These are phyloP conservation scores for Laodelphax striatellus DNA, from an alignment of 1,140 invertebrate genomes.

Conservation along the genomic window DNA sequence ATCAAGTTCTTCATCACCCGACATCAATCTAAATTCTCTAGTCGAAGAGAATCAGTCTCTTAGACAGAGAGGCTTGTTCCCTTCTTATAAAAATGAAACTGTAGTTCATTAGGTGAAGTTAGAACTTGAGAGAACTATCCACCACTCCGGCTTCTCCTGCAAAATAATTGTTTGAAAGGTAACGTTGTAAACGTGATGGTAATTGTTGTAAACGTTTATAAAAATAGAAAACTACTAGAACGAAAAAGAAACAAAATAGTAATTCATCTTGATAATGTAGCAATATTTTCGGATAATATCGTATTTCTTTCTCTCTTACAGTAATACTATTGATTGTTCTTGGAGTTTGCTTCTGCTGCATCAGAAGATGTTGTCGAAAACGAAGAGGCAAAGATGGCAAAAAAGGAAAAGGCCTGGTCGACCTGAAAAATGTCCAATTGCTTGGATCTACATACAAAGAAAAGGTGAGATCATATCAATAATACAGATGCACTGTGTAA, in stretches of 20 bases:
- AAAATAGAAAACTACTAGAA: not conserved
- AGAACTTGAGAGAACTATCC: too few species aligned
- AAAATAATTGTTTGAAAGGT: too few species aligned
- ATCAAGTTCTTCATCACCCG: too few species aligned
- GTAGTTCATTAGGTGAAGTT: too few species aligned
- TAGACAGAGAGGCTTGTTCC: too few species aligned
- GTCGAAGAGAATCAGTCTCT: too few species aligned
- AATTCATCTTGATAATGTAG: not conserved
- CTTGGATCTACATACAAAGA: slow-evolving; percentile 94
- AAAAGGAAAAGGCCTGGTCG: slow-evolving; percentile 89
- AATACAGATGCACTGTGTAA: too few species aligned
- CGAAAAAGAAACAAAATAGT: not conserved
- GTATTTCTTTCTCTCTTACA: slow-evolving; percentile 29
- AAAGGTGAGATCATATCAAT: slow-evolving; percentile 54
- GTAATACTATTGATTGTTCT: slow-evolving; percentile 68
- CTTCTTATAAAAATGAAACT: too few species aligned
- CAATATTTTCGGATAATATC: not conserved
- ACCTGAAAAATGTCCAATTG: slow-evolving; percentile 90
- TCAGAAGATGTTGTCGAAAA: slow-evolving; percentile 88
- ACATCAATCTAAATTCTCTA: too few species aligned
- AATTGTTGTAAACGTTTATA: too few species aligned
- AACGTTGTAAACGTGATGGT: too few species aligned
- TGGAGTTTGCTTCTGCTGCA: slow-evolving; percentile 85
- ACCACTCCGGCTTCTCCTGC: too few species aligned
- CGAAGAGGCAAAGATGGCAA: slow-evolving; percentile 90